A percentile compares a stretch with the other conserved stretches of the same genome.
These are phyloP conservation scores for Glaucidium brasilianum DNA, from an alignment of 2,113 vertebrate species.

Conservation along the genomic window DNA sequence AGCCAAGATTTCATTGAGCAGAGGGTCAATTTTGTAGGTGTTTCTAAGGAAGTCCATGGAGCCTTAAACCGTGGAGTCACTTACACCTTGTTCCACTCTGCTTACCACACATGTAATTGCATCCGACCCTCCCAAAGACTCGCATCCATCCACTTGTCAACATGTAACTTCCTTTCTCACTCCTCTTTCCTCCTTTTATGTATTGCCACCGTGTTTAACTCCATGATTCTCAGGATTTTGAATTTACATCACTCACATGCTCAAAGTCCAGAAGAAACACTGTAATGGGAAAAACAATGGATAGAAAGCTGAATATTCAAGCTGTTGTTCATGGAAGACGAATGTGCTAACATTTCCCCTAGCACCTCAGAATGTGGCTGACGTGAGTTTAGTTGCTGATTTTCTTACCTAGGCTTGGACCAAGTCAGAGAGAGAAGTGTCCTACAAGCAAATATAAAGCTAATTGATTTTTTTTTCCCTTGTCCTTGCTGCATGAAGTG, in stretches of 20 bases:
- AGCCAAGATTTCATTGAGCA: background rate
- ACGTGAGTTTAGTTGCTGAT: background rate
- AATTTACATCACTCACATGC: slow-evolving; percentile 21
- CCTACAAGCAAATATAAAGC: background rate
- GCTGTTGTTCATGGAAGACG: background rate
- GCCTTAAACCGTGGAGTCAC: background rate
- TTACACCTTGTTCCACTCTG: background rate
- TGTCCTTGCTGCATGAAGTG: background rate
- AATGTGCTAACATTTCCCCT: background rate
- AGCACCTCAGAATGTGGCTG: background rate
- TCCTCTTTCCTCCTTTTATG: background rate
- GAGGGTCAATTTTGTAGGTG: background rate
- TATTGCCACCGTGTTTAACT: background rate
- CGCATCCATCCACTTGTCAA: background rate
- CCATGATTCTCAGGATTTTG: background rate
- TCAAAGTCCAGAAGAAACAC: slow-evolving; percentile 36
- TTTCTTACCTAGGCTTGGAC: background rate
- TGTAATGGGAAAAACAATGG: slow-evolving; percentile 7
- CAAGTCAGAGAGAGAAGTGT: background rate
- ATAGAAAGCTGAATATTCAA: slow-evolving; percentile 19
- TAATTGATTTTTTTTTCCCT: background rate
- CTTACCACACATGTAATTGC: background rate
- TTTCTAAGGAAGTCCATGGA: background rate
- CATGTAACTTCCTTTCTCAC: background rate
- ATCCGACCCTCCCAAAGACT: background rate